Evolutionary conservation across 2,113 vertebrate species (phyloP).

Genomic region (Nibea albiflora): DNA sequence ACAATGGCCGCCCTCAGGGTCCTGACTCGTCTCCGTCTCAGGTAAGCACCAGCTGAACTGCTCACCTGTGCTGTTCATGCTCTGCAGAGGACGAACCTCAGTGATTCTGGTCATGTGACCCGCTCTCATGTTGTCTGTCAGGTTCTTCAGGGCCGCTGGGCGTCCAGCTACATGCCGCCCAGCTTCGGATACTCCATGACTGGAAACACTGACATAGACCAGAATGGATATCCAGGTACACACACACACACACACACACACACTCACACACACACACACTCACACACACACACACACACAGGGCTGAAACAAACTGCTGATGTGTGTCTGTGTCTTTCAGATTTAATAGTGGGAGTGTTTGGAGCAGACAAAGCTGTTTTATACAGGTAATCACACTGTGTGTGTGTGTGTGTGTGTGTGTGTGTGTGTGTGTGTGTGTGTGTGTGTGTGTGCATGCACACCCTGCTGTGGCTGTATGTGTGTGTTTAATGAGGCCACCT

Average conservation of each 20-base stretch:
- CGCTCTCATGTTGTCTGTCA: slow-evolving; percentile 53
- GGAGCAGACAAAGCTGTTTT: slow-evolving; percentile 94
- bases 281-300: slow-evolving; percentile 6
- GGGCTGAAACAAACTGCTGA: slow-evolving; percentile 37
- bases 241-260: slow-evolving; percentile 5
- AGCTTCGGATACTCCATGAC: slow-evolving; percentile 97
- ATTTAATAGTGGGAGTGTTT: slow-evolving; percentile 95
- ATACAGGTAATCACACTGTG: slow-evolving; percentile 87
- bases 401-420: slow-evolving; percentile 44
- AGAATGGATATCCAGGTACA: slow-evolving; percentile 95
- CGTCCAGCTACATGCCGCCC: slow-evolving; percentile 90
- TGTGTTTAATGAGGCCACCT: slow-evolving; percentile 73
- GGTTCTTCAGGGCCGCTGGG: slow-evolving; percentile 92
- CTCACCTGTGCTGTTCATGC: too few relatives aligned
- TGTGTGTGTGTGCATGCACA: slow-evolving; percentile 12
- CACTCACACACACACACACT: too few relatives aligned
- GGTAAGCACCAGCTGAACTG: slow-evolving; percentile 37
- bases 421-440: too few relatives aligned
- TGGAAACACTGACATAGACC: slow-evolving; percentile 94
- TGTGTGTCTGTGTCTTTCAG: slow-evolving; percentile 77
- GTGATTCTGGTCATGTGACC: too few relatives aligned
- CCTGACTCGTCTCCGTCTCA: slow-evolving; percentile 86
- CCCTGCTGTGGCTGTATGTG: too few relatives aligned
- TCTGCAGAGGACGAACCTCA: too few relatives aligned
- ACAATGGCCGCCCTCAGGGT: slow-evolving; percentile 90